A percentile compares a stretch with the other conserved stretches of the same genome.
Conservation (phyloP, 2,888 invertebrate species). For the Papilio demoleus region DNA sequence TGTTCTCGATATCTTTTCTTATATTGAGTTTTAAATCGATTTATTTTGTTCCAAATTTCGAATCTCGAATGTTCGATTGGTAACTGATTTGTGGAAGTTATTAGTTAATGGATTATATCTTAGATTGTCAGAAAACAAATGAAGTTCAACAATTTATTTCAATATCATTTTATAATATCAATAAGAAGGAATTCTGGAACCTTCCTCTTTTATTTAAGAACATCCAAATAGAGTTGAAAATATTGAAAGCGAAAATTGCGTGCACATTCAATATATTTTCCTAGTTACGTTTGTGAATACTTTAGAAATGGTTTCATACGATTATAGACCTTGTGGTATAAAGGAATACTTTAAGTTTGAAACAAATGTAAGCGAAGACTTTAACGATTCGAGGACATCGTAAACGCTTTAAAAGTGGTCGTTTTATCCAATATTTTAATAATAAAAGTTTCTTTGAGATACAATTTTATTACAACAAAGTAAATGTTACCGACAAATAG, state of each 20-base stretch:
- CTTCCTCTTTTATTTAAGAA: too few species aligned
- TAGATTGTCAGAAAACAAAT: too few species aligned
- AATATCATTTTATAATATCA: too few species aligned
- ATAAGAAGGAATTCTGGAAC: neutral
- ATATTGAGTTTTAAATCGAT: constrained; percentile 47
- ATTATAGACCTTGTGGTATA: constrained; percentile 1
- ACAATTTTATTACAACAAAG: constrained; percentile 44
- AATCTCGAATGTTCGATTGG: constrained; percentile 32
- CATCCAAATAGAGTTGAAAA: neutral
- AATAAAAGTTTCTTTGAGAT: constrained; percentile 55
- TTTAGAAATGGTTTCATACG: neutral
- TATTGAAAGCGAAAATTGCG: neutral
- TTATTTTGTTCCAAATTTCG: constrained; percentile 39
- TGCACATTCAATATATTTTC: neutral
- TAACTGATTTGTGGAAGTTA: constrained; percentile 26
- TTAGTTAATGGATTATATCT: neutral
- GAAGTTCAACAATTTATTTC: too few species aligned
- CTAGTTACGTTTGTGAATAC: neutral
- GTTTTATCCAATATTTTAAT: constrained; percentile 64
- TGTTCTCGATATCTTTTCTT: constrained; percentile 47
- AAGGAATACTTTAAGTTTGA: neutral
- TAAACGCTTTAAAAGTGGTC: constrained; percentile 57
- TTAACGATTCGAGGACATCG: constrained; percentile 48
- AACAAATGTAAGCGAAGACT: constrained; percentile 2
- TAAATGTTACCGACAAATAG: neutral